Base-by-base conservation (phyloP, 2,888 invertebrate species). In the Taphrorychus bicolor region DNA sequence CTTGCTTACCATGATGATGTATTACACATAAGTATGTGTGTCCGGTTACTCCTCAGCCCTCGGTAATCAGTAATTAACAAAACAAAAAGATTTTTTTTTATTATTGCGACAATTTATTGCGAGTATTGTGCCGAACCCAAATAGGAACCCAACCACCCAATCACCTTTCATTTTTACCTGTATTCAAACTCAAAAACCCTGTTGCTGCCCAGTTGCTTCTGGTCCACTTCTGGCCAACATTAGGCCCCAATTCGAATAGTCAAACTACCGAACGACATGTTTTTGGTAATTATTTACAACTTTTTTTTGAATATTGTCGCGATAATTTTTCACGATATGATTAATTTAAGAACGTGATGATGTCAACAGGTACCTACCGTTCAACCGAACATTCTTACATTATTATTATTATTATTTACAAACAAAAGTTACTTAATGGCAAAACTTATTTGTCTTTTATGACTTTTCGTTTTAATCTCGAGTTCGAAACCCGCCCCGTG, bases 371-470 rank as follows among this genome's bases (percentile, higher is more conserved):
- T 45, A 45, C 32, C 32, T 32, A 32, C 45, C 45, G 17, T 45
- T 45, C 5, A 45, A 45, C 16, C 14, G 45, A 14, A 45, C 14
- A 45, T 11, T 11, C 32, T 32, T 32, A 32, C n/a, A n/a, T n/a
- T n/a, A n/a, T n/a, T n/a, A n/a, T n/a, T n/a, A 16, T 16, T 14
- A 45, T 16, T 45, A 45, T 45, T 7, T 45, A 45, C 45, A 45
- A 45, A 45, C 5, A 17, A 3, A 45, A 45, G 5, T 32, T 9
- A 32, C 32, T 32, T 45, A 45, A 45, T 45, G 45, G 45, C 45
- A 45, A 45, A 45, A 45, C 5, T 45, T 11, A 45, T 45, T 45
- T 45, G 45, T 45, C 45, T 14, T 32, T 32, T n/a, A n/a, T 32
- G 32, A 32, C 32, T 9, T 32, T 32, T 32, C 32, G 32, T 32